phyloP scores from a whole-genome alignment of 2,113 vertebrate species.

The Noctilio leporinus region DNA sequence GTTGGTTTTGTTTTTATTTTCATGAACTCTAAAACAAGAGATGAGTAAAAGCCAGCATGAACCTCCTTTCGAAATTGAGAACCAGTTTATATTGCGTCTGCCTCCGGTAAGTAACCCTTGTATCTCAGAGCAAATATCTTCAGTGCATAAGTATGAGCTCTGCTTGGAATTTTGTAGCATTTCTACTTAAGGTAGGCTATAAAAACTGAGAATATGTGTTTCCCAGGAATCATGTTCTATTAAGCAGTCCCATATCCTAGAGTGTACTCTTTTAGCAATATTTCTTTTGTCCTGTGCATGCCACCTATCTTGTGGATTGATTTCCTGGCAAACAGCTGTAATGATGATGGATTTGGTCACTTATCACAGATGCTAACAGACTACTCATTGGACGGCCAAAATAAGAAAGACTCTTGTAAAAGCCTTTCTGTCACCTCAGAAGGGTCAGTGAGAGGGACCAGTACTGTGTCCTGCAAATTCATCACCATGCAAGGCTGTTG shows the following conservation, averaged over 20 bases:
- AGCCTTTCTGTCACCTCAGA: constrained; percentile 22
- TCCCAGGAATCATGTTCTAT: not conserved
- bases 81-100: constrained; percentile 90
- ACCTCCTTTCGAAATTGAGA: constrained; percentile 89
- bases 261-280: not conserved
- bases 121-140: not conserved
- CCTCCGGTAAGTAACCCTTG: constrained; percentile 82
- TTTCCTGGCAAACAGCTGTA: not conserved
- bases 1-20: constrained; percentile 29
- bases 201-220: constrained; percentile 42
- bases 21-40: constrained; percentile 71
- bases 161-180: constrained; percentile 24
- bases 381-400: not conserved
- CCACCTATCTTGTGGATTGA: not conserved
- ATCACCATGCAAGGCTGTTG: not conserved
- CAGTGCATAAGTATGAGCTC: not conserved
- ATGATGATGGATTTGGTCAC: not conserved
- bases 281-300: constrained; percentile 3
- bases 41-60: constrained; percentile 88
- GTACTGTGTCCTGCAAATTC: not conserved
- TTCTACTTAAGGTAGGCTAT: constrained; percentile 30
- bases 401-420: constrained; percentile 40
- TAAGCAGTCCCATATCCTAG: not conserved
- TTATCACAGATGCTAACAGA: not conserved
- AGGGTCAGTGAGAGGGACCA: not conserved